Evolutionary conservation across 2,888 invertebrate species (phyloP), one percentile per base, ranked within the genome.

Genomic region (Liodrosophila aerea): DNA sequence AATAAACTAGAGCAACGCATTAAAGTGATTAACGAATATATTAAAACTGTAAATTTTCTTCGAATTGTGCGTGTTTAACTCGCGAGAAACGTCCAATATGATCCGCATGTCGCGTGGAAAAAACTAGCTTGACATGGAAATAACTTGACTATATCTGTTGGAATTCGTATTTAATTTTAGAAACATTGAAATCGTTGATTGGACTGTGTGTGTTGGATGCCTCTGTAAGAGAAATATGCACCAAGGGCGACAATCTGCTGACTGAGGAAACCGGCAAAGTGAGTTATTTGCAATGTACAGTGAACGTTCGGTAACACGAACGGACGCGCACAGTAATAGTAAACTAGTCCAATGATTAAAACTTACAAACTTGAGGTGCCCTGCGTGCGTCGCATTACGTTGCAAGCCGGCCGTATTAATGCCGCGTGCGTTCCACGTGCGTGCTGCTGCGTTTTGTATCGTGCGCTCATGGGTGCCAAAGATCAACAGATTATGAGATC

Each of bases 211-310:
- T 95, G 43, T 93, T 93, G 63, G 98, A 96, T 74, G 95, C 95
- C 61, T 97, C 97, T 50, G 97, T 97, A 5, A 93, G 96, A 86
- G 96, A 96, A 87, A 92, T 98, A 73, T 99, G 99, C 91, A 96
- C 96, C 90, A 94, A 93, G 90, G 98, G 98, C 43, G 99, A 99
- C 91, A 93, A 93, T 87, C 92, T 95, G 69, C 91, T 99, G 64
- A 87, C 92, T 43, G 98, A 99, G 76, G 98, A 98, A 91, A 98
- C 98, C 36, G 94, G 94, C 73, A 98, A 97, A 91, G 96, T 98
- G 86, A 87, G 87, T 84, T 64, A 31, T 22, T 4, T 7, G 11
- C 50, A 22, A 16, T 43, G 30, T 59, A 11, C 30, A 43, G 3
- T 22, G 2, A 22, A 5, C 22, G 5, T 5, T 22, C 22, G 22